Conservation (phyloP, 1,140 invertebrate genomes). For the Cyrtorhinus lividipennis region DNA sequence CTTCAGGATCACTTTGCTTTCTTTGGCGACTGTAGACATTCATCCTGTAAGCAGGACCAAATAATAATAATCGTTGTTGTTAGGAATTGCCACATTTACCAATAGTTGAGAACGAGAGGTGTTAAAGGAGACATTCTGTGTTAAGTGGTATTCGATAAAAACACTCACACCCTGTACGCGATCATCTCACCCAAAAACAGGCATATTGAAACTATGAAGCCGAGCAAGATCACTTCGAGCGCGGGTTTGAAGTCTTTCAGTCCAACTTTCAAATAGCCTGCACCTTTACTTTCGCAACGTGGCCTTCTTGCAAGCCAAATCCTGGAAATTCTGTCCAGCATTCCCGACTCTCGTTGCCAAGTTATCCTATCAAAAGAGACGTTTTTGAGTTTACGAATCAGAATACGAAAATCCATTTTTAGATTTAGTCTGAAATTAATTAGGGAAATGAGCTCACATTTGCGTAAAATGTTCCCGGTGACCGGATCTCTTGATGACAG, state of each 20-base stretch:
- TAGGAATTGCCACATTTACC: no score
- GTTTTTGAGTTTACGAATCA: neutral
- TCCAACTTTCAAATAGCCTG: conserved; percentile 35
- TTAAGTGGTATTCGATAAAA: no score
- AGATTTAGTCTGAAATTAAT: no score
- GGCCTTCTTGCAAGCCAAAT: conserved; percentile 33
- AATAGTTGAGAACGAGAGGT: no score
- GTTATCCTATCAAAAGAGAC: conserved; percentile 26
- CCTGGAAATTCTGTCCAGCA: conserved; percentile 29
- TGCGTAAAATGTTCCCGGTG: conserved; percentile 37
- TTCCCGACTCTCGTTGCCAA: conserved; percentile 32
- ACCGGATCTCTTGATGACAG: conserved; percentile 37
- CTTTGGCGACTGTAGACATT: no score
- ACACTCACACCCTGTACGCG: neutral
- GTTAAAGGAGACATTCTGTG: no score
- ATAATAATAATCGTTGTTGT: no score
- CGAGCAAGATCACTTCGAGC: conserved; percentile 28
- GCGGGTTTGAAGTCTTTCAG: conserved; percentile 35
- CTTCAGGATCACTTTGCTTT: no score
- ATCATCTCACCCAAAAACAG: neutral
- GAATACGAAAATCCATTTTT: no score
- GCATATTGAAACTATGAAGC: conserved; percentile 4
- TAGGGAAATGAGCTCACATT: no score
- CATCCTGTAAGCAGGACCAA: no score
- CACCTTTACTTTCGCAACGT: conserved; percentile 31